Base-by-base conservation (phyloP, 2,797 vertebrate genomes). In the Rhincodon typus region DNA sequence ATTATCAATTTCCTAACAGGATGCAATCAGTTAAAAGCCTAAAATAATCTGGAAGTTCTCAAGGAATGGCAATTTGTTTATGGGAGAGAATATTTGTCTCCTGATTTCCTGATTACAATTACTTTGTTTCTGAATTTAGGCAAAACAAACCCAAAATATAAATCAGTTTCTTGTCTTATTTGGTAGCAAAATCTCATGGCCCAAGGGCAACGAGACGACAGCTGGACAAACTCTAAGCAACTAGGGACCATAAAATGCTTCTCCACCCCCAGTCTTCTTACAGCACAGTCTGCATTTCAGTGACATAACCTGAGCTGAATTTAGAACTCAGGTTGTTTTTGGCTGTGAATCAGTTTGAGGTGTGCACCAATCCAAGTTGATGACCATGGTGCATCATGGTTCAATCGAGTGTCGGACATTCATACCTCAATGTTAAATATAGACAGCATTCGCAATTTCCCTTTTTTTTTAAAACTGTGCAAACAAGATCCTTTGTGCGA, bases 151-250 rank as follows among this genome's bases (percentile, higher is more conserved):
- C 50, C 84, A 79, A 95, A 77, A 42, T 95, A 96, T 95, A 96
- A 95, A 96, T 96, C 96, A 96, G 38, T 79, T 77, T 42, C 72
- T 77, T 46, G 50, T 38, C 82, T 67, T 74, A 53, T 87, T 79
- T 95, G 93, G 96, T 95, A 67, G 34, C 53, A 30, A 95, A 93
- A 53, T 66, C 74, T 94, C 96, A 94, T 95, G 50, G 94, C 96
- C 94, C 67, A 96, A 96, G 96, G 95, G 96, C 79, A 87, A 70
- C 67, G n/a, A 42, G 97, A 97, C 96, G 96, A 96, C 97, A 98
- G 97, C 97, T 97, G 97, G 96, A 97, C 97, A 96, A 96, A 96
- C 97, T 97, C 97, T 97, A 97, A 96, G 69, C 70, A 95, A 50
- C 46, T 17, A 30, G 30, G 50, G 70, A 95, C 50, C 94, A 77